Base-by-base conservation (phyloP, 2,888 invertebrate genomes). In the Resseliella maxima region DNA sequence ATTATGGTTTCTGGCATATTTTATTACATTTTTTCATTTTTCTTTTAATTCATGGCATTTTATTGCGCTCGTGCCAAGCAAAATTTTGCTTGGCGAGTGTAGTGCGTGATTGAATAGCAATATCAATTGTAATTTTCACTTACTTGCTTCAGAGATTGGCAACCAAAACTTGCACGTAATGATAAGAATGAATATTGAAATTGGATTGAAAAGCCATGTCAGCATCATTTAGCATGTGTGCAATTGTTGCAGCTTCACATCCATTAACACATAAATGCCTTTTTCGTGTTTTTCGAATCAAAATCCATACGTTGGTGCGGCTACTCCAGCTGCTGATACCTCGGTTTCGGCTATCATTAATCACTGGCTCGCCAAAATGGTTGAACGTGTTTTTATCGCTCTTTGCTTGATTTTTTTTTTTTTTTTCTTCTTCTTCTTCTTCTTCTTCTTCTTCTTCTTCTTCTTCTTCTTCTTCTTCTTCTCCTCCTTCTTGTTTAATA, bases 161-260 rank as follows among this genome's bases (percentile, higher is more conserved):
- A 72, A 27, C 15, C 72, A 72, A 72, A 72, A 31, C 27, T 31
- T 31, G 72, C 72, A 72, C 31, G 72, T 31, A 31, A 35, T 31
- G 72, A 72, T 72, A 72, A 72, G 31, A 31, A 72, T 18, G 72
- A 72, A 35, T 35, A 72, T 72, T 72, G 72, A 72, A 72, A 72
- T 72, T 72, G 72, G 72, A 72, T 72, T 36, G 86, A 87, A 87
- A 87, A 88, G 88, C 88, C 89, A 88, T 88, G 87, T 87, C 88
- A 88, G 88, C 89, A 88, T 89, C 88, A 88, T 89, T 88, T 87
- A 87, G 59, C 83, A 86, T 86, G 50, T 85, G 85, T 31, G 27
- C 46, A 31, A 85, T 46, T 35, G 59, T 59, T 72, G 31, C 72
- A 72, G 72, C 72, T 27, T 24, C 27, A 72, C 27, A 72, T 72